Percentiles rank a stretch among this genome's conserved stretches.
These are phyloP conservation scores for Drosophila falleni DNA, from an alignment of 2,888 invertebrate species.

Conservation along the genomic window DNA sequence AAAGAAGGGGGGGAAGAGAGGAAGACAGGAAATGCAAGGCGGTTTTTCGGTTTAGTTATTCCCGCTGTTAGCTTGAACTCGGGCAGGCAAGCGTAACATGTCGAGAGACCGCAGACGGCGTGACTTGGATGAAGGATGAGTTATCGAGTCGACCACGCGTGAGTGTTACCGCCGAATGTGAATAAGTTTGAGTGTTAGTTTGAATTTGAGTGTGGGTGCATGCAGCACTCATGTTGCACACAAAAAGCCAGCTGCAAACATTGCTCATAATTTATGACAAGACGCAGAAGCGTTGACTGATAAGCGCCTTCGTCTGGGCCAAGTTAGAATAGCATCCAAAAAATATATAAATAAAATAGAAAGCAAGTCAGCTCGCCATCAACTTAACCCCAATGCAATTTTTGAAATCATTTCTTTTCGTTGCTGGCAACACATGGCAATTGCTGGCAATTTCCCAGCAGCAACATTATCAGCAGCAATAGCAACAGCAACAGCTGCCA, in stretches of 20 bases:
- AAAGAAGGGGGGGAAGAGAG: not conserved
- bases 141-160: constrained; percentile 72
- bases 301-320: constrained; percentile 47
- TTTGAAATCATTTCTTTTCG: constrained; percentile 27
- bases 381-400: constrained; percentile 26
- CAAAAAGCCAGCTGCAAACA: constrained; percentile 46
- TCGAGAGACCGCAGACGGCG: constrained; percentile 72
- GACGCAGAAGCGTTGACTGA: constrained; percentile 67
- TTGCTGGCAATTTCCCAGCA: constrained; percentile 55
- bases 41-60: constrained; percentile 49
- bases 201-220: constrained; percentile 40
- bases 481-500: constrained; percentile 31
- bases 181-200: constrained; percentile 26
- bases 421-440: constrained; percentile 17
- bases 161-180: constrained; percentile 41
- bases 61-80: constrained; percentile 61
- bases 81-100: constrained; percentile 66
- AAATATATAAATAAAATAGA: not conserved
- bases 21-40: constrained; percentile 69
- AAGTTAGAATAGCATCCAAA: constrained; percentile 5
- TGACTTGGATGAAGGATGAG: constrained; percentile 70
- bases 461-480: constrained; percentile 44
- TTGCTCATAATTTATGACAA: constrained; percentile 71
- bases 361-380: constrained; percentile 4
- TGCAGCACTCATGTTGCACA: constrained; percentile 38